Base-by-base conservation (phyloP, 2,888 invertebrate species). In the Caenorhabditis angaria region DNA sequence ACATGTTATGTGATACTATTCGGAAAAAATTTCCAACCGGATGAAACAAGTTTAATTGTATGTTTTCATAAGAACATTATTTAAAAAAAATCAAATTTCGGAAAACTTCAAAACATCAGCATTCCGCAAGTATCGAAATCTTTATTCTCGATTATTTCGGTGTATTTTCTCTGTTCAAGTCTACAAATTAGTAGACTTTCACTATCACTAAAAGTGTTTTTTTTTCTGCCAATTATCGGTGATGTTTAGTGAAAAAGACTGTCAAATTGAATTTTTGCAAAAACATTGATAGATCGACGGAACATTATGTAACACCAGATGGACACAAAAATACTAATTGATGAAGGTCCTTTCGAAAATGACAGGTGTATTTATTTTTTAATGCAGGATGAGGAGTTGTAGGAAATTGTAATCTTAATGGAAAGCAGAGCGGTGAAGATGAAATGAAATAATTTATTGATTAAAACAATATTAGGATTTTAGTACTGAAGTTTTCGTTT, bases 181-280 rank as follows among this genome's bases (percentile, higher is more conserved):
- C n/a, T 18, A 41, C 41, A 41, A 41, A 41, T 41, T 41, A 41
- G 41, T 41, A 41, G 41, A 41, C 41, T 41, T 41, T 41, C 41
- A 41, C 41, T 41, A 41, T 41, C 41, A 41, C 41, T 41, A 41
- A 41, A 18, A 41, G 41, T 41, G 10, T 41, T 41, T 41, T 41
- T 14, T 41, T 18, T 32, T 32, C 41, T 41, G 41, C 41, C 41
- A 41, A 41, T 41, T 41, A 41, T 41, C 41, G 41, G 41, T 14
- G 41, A 32, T 32, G 32, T 32, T 32, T 32, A 32, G 5, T 8
- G 32, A 5, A 32, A 32, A 10, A 32, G 10, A 3, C 18, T 41
- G 41, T 41, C 41, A 14, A 41, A 41, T 14, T 41, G 41, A 41
- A 41, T 41, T 41, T 41, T 41, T 12, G 10, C 41, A 14, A 14